Evolutionary conservation across 2,888 invertebrate species (phyloP), one percentile per base, ranked within the genome.

Genomic region (Tricholauxania praeusta): DNA sequence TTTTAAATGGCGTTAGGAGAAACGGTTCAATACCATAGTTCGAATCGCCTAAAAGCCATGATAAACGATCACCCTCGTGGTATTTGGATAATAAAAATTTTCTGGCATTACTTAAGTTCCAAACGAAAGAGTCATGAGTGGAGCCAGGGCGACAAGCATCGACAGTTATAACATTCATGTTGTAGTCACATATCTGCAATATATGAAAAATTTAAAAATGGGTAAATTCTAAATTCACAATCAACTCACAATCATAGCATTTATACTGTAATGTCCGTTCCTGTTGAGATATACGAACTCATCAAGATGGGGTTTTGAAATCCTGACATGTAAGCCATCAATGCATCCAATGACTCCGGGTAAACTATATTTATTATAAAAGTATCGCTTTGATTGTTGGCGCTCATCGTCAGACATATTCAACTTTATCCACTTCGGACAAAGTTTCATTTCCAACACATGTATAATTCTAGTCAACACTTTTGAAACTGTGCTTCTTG

Each of bases 1-100:
- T 47, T 59, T 74, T 63, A 47, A 71, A 76, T 10, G 71, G 73
- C 19, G 71, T 72, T 62, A 74, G 48, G 17, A 74, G 39, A 65
- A 74, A 73, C 12, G 72, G 62, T 28, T 28, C 28, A 28, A 28
- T 28, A 28, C 28, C 28, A 28, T 28, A 28, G 28, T 4, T 4
- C 28, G 28, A 28, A 4, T 28, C 28, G 0, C 28, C 28, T 28
- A 28, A 28, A 28, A 72, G 47, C 19, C 49, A 64, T 39, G 49
- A 47, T 6, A 48, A 60, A 15, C 71, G 71, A 3, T 72, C 74
- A 17, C 74, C 53, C 7, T 7, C 17, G 12, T 72, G 53, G 68
- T 69, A 75, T 71, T 28, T 8, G 2, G 59, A 59, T 15, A 59
- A 22, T 15, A 59, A 59, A 59, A 14, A 59, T 39, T 12, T 48